Percentiles rank a stretch among this genome's conserved stretches.
phyloP scores from a whole-genome alignment of 2,888 invertebrate species.

The Dasypolia templi region DNA sequence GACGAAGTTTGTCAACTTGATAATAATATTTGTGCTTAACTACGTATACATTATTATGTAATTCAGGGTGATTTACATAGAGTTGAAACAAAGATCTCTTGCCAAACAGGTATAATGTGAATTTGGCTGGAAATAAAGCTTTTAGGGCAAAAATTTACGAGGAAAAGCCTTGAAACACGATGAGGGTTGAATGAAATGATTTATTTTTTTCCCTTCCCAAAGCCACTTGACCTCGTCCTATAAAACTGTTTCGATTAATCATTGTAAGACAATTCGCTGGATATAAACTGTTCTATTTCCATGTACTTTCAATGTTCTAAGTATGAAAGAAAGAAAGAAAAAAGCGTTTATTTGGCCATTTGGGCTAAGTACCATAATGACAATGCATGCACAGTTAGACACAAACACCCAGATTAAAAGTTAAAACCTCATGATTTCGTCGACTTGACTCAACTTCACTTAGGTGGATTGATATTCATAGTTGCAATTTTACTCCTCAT shows the following conservation, averaged over 20 bases:
- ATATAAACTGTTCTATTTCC: constrained; percentile 3
- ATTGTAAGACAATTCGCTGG: constrained; percentile 21
- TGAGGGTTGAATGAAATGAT: constrained; percentile 31
- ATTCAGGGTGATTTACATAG: too few relatives aligned
- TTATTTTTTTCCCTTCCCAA: constrained; percentile 26
- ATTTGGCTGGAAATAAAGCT: not conserved
- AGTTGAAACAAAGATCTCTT: too few relatives aligned
- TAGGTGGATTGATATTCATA: too few relatives aligned
- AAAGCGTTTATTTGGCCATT: not conserved
- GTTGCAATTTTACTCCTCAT: too few relatives aligned
- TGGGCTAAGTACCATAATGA: not conserved
- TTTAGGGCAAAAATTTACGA: not conserved
- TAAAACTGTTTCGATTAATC: constrained; percentile 34
- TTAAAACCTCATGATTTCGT: too few relatives aligned
- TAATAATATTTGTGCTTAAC: too few relatives aligned
- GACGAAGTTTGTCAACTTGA: not conserved
- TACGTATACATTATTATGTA: too few relatives aligned
- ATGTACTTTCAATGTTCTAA: not conserved
- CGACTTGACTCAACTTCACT: too few relatives aligned
- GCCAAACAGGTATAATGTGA: not conserved
- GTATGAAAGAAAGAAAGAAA: not conserved
- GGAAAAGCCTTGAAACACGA: constrained; percentile 20
- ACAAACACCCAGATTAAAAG: too few relatives aligned
- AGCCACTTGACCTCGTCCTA: constrained; percentile 18
- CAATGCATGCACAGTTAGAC: not conserved